Evolutionary conservation across 1,140 invertebrate species (phyloP).

Genomic region (Diorhabda elongata): DNA sequence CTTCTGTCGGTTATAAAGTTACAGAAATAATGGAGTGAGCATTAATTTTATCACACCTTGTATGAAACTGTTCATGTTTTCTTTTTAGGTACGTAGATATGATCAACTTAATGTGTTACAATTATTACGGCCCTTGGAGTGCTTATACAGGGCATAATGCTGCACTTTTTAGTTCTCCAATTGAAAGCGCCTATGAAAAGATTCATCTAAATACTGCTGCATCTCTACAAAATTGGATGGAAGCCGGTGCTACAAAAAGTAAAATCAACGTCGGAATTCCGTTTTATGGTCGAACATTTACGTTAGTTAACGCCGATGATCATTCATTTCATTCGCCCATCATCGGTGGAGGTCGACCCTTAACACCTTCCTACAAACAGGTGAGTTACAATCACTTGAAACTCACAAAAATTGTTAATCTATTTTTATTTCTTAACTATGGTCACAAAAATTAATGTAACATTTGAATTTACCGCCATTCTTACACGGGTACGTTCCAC

Average conservation of each 20-base stretch:
- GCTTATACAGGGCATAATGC: constrained; percentile 54
- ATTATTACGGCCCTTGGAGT: constrained; percentile 64
- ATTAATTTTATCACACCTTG: neutral
- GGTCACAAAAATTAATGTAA: neutral
- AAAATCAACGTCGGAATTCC: constrained; percentile 63
- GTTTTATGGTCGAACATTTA: constrained; percentile 61
- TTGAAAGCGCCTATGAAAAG: constrained; percentile 46
- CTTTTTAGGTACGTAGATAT: constrained; percentile 54
- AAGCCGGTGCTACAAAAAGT: constrained; percentile 47
- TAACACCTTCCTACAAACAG: constrained; percentile 17
- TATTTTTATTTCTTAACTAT: constrained; percentile 1
- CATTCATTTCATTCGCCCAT: constrained; percentile 50
- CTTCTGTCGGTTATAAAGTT: constrained; percentile 66
- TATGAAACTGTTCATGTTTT: neutral
- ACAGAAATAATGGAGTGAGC: constrained; percentile 81
- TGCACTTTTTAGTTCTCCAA: constrained; percentile 51
- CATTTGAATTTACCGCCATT: neutral
- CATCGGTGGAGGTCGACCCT: constrained; percentile 43
- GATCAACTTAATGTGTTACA: constrained; percentile 66
- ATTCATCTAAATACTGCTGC: constrained; percentile 25
- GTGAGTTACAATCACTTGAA: constrained; percentile 11
- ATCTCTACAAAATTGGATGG: constrained; percentile 41
- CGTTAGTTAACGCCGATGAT: constrained; percentile 46
- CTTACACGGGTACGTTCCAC: neutral
- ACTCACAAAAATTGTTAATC: neutral